Evolutionary conservation across 2,113 vertebrate genomes (phyloP).

Genomic region (Oplegnathus fasciatus): DNA sequence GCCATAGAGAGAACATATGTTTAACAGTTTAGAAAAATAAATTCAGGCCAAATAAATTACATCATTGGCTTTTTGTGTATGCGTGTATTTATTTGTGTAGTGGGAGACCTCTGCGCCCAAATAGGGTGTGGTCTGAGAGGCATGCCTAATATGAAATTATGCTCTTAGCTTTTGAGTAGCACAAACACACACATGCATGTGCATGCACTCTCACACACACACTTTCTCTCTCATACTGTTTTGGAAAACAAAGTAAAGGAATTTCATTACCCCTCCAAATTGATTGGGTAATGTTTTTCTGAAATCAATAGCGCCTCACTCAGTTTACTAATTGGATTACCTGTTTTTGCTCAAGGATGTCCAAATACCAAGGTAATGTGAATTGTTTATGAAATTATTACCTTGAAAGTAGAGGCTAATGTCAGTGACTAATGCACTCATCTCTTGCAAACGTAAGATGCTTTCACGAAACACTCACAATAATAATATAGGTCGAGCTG

Average conservation of each 20-base stretch:
- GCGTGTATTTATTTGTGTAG: not conserved
- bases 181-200: constrained; percentile 15
- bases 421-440: constrained; percentile 65
- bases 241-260: constrained; percentile 71
- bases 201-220: not conserved
- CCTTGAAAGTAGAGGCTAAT: constrained; percentile 73
- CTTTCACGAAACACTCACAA: constrained; percentile 51
- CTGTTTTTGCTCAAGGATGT: constrained; percentile 74
- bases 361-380: constrained; percentile 79
- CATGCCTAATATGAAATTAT: constrained; percentile 63
- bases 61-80: not conserved
- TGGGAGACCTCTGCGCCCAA: constrained; percentile 29
- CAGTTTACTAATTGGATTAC: constrained; percentile 81
- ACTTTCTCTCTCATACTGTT: constrained; percentile 14
- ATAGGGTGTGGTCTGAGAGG: constrained; percentile 50
- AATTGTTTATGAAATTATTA: constrained; percentile 81
- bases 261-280: constrained; percentile 78
- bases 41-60: constrained; percentile 12
- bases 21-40: constrained; percentile 4
- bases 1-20: not conserved
- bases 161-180: constrained; percentile 37
- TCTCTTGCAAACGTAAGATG: constrained; percentile 22
- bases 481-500: constrained; percentile 57
- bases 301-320: constrained; percentile 82
- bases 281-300: constrained; percentile 75